Evolutionary conservation across 2,797 vertebrate genomes (phyloP).

Genomic region (Simalia tracyae): DNA sequence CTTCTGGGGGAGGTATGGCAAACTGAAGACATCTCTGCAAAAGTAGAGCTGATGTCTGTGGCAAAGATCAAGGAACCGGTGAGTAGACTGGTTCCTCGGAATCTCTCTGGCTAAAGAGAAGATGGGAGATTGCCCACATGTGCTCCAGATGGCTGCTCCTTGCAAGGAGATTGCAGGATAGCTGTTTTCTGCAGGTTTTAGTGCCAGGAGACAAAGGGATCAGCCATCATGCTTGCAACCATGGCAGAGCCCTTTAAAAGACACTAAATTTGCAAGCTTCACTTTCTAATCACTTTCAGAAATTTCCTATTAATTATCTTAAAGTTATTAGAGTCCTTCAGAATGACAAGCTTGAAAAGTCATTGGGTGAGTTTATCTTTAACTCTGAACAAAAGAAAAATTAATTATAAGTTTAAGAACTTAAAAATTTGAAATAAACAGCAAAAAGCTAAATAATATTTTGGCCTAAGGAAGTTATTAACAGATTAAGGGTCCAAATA

Average conservation of each 20-base stretch:
- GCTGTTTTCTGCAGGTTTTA: background rate
- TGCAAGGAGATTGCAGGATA: background rate
- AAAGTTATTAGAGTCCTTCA: background rate
- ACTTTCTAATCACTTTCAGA: background rate
- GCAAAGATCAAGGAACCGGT: background rate
- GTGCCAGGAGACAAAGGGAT: background rate
- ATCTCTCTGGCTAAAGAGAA: background rate
- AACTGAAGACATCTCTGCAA: background rate
- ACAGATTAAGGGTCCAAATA: background rate
- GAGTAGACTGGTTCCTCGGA: background rate
- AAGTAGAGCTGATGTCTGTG: background rate
- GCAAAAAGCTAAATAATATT: background rate
- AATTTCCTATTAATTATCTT: background rate
- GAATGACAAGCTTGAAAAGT: background rate
- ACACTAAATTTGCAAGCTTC: background rate
- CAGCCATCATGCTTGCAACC: background rate
- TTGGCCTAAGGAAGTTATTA: background rate
- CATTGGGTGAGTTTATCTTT: background rate
- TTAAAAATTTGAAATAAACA: background rate
- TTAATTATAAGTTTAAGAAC: background rate
- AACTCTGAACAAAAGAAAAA: background rate
- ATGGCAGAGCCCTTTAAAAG: background rate
- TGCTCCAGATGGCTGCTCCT: background rate
- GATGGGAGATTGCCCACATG: background rate
- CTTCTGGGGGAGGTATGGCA: background rate